These are phyloP conservation scores for Polydrusus cervinus DNA, from an alignment of 2,888 invertebrate species.

Conservation along the genomic window DNA sequence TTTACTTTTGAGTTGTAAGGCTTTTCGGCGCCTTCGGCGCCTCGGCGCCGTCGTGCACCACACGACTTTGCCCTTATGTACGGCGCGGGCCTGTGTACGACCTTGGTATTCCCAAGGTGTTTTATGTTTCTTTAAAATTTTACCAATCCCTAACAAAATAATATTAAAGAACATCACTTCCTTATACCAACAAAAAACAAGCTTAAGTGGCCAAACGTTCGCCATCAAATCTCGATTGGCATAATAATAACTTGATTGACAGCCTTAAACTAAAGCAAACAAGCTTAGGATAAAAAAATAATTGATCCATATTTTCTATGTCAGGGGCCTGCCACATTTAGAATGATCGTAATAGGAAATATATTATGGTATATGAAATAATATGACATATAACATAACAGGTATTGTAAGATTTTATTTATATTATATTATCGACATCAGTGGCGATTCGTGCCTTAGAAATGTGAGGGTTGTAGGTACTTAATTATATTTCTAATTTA, in stretches of 20 bases:
- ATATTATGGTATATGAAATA: neutral
- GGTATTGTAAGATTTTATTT: conserved; percentile 19
- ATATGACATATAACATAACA: neutral
- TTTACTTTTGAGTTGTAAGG: no score
- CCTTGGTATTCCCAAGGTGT: neutral
- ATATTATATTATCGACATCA: neutral
- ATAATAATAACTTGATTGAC: conserved; percentile 38
- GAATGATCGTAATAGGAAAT: conserved; percentile 23
- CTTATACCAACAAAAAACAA: conserved; percentile 27
- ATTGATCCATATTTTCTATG: conserved; percentile 42
- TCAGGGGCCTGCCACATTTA: conserved; percentile 38
- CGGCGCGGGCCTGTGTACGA: no score
- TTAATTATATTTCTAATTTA: no score
- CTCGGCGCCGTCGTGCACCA: no score
- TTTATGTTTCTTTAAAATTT: neutral
- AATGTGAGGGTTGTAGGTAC: no score
- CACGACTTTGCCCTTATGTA: no score
- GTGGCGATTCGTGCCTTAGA: no score
- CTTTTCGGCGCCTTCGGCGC: no score
- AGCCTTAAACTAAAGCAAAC: conserved; percentile 26
- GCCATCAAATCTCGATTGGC: conserved; percentile 29
- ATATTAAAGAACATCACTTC: conserved; percentile 17
- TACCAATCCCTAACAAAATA: conserved; percentile 16
- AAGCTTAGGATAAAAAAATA: conserved; percentile 41
- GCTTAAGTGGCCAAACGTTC: conserved; percentile 38